A percentile compares a stretch with the other conserved stretches of the same genome.
phyloP scores from a whole-genome alignment of 53 echinoderm and acorn worm species.

The Astropecten irregularis region DNA sequence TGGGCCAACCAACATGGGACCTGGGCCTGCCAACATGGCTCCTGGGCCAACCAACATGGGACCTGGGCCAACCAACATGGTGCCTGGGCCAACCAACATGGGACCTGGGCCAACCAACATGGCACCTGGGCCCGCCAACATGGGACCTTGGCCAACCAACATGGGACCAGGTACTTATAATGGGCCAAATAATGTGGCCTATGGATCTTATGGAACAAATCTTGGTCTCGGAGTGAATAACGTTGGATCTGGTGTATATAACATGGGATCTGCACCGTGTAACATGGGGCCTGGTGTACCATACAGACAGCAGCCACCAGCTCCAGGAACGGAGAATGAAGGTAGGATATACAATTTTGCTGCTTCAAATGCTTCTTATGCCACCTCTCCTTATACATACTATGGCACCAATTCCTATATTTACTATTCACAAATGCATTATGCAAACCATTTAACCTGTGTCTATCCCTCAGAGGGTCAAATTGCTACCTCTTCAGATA shows the following conservation, averaged over 20 bases:
- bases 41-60: neutral
- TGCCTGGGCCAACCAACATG: neutral
- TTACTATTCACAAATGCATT: conserved; percentile 16
- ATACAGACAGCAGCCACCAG: conserved; percentile 44
- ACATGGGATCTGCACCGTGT: conserved; percentile 1
- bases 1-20: neutral
- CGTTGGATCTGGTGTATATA: neutral
- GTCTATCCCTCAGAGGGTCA: neutral
- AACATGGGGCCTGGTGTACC: neutral
- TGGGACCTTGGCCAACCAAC: conserved; percentile 6
- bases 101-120: neutral
- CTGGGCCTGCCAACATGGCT: neutral
- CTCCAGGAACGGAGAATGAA: conserved; percentile 45
- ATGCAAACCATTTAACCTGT: neutral
- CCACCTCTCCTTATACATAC: neutral
- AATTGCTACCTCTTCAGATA: too few species aligned
- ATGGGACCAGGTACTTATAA: too few species aligned
- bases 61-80: neutral
- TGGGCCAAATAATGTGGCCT: neutral
- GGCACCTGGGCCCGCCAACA: neutral
- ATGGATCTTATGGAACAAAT: too few species aligned
- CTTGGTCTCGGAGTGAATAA: neutral
- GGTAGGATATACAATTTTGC: conserved; percentile 17
- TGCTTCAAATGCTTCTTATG: neutral
- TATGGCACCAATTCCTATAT: conserved; percentile 1